Percentiles rank a stretch among this genome's conserved stretches.
phyloP scores from a whole-genome alignment of 2,797 vertebrate species.

The Coreius guichenoti region DNA sequence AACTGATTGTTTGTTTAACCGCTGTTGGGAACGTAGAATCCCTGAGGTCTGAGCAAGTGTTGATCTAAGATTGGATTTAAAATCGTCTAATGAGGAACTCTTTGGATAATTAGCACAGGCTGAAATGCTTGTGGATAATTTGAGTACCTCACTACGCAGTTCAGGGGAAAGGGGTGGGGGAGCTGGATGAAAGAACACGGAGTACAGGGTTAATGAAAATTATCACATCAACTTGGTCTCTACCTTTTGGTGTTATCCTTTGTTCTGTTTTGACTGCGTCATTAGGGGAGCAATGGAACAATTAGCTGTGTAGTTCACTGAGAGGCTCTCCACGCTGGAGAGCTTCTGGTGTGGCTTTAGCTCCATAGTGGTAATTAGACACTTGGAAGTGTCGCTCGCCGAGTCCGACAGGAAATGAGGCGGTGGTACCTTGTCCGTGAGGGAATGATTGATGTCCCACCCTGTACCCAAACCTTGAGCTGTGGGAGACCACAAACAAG shows the following conservation, averaged over 20 bases:
- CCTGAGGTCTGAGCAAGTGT: constrained; percentile 81
- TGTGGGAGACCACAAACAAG: constrained; percentile 91
- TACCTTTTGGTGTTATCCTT: constrained; percentile 74
- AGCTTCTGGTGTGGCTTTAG: constrained; percentile 56
- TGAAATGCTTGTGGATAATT: constrained; percentile 84
- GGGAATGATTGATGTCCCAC: constrained; percentile 76
- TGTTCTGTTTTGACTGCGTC: constrained; percentile 74
- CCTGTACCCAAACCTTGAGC: constrained; percentile 67
- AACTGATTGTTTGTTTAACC: constrained; percentile 83
- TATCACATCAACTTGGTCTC: constrained; percentile 79
- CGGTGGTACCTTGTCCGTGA: constrained; percentile 84
- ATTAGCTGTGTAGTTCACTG: constrained; percentile 80
- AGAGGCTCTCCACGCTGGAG: constrained; percentile 75
- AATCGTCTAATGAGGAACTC: constrained; percentile 86
- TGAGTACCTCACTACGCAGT: constrained; percentile 76
- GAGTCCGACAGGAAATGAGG: constrained; percentile 91
- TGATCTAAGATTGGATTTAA: constrained; percentile 85
- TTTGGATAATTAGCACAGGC: constrained; percentile 81
- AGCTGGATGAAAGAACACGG: constrained; percentile 76
- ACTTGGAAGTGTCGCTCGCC: constrained; percentile 85
- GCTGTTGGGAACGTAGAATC: constrained; percentile 82
- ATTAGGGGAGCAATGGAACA: constrained; percentile 87
- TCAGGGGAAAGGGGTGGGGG: constrained; percentile 60
- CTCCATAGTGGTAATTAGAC: constrained; percentile 88
- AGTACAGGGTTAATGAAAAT: constrained; percentile 81